Base-by-base conservation (phyloP, 2,888 invertebrate species). In the Drosophila ustulata region DNA sequence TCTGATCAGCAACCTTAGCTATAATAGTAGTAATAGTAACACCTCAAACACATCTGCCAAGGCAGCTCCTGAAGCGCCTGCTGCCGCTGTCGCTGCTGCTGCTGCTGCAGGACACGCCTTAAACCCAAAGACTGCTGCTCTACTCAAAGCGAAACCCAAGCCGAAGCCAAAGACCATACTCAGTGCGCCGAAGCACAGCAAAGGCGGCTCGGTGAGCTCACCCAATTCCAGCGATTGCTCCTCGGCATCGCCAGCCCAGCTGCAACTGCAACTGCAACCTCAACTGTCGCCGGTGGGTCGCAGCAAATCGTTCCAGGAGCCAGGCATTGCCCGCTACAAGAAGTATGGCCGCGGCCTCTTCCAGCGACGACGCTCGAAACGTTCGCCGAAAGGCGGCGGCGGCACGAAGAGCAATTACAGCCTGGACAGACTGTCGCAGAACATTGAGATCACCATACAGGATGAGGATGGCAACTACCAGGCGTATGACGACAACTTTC, bases 291-390 rank as follows among this genome's bases (percentile, higher is more conserved):
- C 90, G 13, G 92, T 92, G 45, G 87, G 88, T 0, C 90, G 92
- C 37, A 93, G 92, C 78, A 91, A 92, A 75, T 93, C 93, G n/a
- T 93, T 93, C 78, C 93, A 93, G 81, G 93, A 92, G 66, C 88
- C 91, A 32, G 90, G 91, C 52, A 84, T 91, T 3, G 45, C 81
- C 3, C 82, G 89, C 3, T 81, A 84, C 45, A 91, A 90, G 75
- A 91, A 91, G 67, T 91, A 92, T 50, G 86, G 90, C 13, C 89
- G 92, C 26, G 83, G 82, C 0, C 80, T 92, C 57, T 92, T 92
- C 62, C 91, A 91, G 46, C 90, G 92, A 1, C 86, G 92, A 1
- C 91, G 90, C 34, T 91, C 91, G 11, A 92, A 91, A 69, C 90
- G 89, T 51, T 83, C 87, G 4, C 85, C 88, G 25, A 84, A 83